Conservation (phyloP, 2,888 invertebrate genomes). For the Nomada ferruginata region DNA sequence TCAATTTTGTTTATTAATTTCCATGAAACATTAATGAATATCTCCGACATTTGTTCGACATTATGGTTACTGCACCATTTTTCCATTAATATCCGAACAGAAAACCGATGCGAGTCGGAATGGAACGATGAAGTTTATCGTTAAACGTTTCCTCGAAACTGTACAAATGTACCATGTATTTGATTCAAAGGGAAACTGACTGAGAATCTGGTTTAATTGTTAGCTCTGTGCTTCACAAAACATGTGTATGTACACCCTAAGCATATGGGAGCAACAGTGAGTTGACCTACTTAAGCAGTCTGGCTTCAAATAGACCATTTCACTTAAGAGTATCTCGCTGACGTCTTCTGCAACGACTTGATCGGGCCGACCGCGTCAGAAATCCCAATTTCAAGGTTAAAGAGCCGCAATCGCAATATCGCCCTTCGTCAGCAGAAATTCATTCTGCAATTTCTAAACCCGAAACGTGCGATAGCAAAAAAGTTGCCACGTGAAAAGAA, state of each 20-base stretch:
- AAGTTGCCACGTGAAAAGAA: too few species aligned
- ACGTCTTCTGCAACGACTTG: conserved; percentile 47
- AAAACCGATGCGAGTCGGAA: background rate
- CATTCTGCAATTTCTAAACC: too few species aligned
- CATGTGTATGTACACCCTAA: conserved; percentile 9
- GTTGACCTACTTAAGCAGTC: conserved; percentile 64
- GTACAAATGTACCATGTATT: conserved; percentile 13
- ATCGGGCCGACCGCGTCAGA: conserved; percentile 31
- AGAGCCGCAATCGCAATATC: background rate
- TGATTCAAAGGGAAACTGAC: conserved; percentile 58
- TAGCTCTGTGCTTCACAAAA: conserved; percentile 45
- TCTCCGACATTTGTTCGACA: background rate
- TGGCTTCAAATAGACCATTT: conserved; percentile 68
- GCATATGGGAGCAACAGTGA: conserved; percentile 57
- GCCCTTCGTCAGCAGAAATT: too few species aligned
- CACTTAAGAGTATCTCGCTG: conserved; percentile 53
- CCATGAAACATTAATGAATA: too few species aligned
- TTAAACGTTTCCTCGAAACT: background rate
- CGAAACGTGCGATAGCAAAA: too few species aligned
- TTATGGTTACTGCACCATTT: background rate
- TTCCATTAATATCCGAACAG: background rate
- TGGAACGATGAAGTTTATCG: background rate
- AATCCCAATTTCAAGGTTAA: conserved; percentile 51
- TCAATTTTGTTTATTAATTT: too few species aligned
- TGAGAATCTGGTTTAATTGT: conserved; percentile 48